Conservation (phyloP, 2,113 vertebrate species). For the Thalassoma bifasciatum region DNA sequence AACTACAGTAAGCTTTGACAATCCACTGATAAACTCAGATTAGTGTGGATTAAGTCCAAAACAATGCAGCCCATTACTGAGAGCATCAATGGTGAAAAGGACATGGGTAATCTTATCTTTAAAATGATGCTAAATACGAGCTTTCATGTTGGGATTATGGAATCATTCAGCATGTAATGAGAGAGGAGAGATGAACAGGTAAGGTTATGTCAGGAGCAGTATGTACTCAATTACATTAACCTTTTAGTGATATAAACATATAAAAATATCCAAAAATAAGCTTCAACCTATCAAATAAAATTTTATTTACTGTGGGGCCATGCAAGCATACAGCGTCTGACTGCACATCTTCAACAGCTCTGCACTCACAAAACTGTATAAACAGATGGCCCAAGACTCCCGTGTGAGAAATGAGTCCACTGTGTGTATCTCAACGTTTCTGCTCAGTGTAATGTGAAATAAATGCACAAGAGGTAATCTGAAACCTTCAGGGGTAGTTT, state of each 20-base stretch:
- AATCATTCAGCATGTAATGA: slow-evolving; percentile 16
- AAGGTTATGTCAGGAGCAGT: neutral
- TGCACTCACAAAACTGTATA: slow-evolving; percentile 22
- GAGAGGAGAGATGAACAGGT: slow-evolving; percentile 1
- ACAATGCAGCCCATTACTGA: slow-evolving; percentile 45
- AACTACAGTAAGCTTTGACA: slow-evolving; percentile 32
- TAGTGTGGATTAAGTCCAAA: slow-evolving; percentile 54
- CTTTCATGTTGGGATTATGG: slow-evolving; percentile 31
- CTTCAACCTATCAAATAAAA: slow-evolving; percentile 2
- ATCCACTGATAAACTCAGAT: slow-evolving; percentile 51
- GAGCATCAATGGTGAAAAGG: slow-evolving; percentile 19
- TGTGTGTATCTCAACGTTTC: slow-evolving; percentile 34
- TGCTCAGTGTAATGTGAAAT: slow-evolving; percentile 58
- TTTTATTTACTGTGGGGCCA: slow-evolving; percentile 14
- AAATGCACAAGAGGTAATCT: slow-evolving; percentile 48
- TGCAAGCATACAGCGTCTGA: slow-evolving; percentile 27
- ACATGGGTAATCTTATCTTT: slow-evolving; percentile 30
- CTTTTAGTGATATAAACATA: too few species aligned
- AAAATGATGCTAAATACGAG: slow-evolving; percentile 40
- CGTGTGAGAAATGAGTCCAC: slow-evolving; percentile 51
- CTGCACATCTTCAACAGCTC: neutral
- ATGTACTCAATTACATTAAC: too few species aligned
- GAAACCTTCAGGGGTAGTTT: slow-evolving; percentile 47
- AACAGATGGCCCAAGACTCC: slow-evolving; percentile 67
- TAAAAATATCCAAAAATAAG: too few species aligned